Percentiles rank a stretch among this genome's conserved stretches.
Conservation (phyloP, 2,888 invertebrate species). For the Urechis unicinctus region DNA sequence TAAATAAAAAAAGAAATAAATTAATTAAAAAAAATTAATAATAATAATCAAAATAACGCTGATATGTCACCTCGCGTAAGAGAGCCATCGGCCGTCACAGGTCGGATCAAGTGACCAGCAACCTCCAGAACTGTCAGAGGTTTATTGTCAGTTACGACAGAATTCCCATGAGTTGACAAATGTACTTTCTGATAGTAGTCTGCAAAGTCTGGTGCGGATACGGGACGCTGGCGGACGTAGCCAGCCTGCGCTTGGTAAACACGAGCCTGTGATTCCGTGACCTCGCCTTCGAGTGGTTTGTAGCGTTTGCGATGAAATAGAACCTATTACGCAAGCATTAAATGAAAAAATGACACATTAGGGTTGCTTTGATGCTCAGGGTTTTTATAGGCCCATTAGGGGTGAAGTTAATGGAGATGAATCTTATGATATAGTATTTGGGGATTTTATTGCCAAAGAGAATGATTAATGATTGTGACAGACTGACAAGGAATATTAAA, state of each 20-base stretch:
- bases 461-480: too few relatives aligned
- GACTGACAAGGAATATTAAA: too few relatives aligned
- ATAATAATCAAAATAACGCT: too few relatives aligned
- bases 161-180: neutral
- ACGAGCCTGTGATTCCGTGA: slow-evolving; percentile 29
- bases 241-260: slow-evolving; percentile 34
- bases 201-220: slow-evolving; percentile 19
- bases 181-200: too few relatives aligned
- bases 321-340: slow-evolving; percentile 23
- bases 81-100: too few relatives aligned
- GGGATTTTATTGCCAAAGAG: too few relatives aligned
- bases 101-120: neutral
- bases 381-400: too few relatives aligned
- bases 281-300: slow-evolving; percentile 26
- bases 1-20: too few relatives aligned
- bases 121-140: neutral
- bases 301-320: slow-evolving; percentile 30
- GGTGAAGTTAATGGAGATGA: too few relatives aligned
- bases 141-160: neutral
- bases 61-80: too few relatives aligned
- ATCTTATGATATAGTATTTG: too few relatives aligned
- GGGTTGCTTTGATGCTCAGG: neutral
- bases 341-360: neutral
- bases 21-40: too few relatives aligned
- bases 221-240: slow-evolving; percentile 26